Percentiles rank a stretch among this genome's conserved stretches.
phyloP scores from a whole-genome alignment of 2,888 invertebrate species.

The Limenitis camilla region DNA sequence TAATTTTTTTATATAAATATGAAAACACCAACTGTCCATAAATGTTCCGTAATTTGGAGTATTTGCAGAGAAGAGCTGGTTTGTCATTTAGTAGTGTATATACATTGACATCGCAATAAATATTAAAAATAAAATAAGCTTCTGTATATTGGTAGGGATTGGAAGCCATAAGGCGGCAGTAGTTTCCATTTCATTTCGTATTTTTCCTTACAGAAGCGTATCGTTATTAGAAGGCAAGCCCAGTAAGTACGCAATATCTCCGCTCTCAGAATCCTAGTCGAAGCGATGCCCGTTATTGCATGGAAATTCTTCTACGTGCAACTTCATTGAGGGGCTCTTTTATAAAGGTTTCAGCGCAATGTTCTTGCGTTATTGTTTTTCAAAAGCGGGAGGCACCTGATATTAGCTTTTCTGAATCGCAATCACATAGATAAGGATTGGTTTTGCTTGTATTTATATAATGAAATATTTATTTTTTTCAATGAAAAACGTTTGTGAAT shows the following conservation, averaged over 20 bases:
- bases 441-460: constrained; percentile 3
- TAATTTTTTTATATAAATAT: too few species aligned
- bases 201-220: constrained; percentile 63
- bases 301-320: constrained; percentile 71
- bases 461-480: constrained; percentile 8
- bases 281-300: constrained; percentile 65
- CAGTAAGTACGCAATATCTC: constrained; percentile 72
- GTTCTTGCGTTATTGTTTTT: constrained; percentile 70
- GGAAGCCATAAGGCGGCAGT: constrained; percentile 54
- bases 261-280: constrained; percentile 55
- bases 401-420: constrained; percentile 60
- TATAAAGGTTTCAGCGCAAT: constrained; percentile 64
- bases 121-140: constrained; percentile 42
- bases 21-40: too few species aligned
- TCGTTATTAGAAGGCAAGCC: constrained; percentile 68
- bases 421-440: constrained; percentile 52
- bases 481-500: too few species aligned
- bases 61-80: not conserved
- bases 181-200: constrained; percentile 66
- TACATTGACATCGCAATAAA: constrained; percentile 22
- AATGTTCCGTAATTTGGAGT: not conserved
- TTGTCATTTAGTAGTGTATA: too few species aligned
- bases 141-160: constrained; percentile 50
- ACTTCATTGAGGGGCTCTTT: constrained; percentile 68
- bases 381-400: constrained; percentile 60